phyloP scores from a whole-genome alignment of 1,140 invertebrate species.

The Penaeus japonicus region DNA sequence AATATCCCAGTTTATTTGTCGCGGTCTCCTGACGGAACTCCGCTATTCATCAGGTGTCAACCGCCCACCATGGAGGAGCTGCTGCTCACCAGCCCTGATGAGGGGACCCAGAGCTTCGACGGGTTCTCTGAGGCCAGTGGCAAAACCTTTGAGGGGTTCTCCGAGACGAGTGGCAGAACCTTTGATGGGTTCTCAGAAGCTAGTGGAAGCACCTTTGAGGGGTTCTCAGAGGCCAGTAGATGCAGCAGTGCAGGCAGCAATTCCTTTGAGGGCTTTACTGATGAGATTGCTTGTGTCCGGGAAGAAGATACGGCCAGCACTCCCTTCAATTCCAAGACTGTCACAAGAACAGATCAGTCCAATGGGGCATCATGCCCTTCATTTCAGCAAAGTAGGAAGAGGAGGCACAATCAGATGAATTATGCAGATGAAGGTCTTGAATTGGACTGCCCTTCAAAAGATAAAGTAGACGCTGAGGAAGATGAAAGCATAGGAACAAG shows the following conservation, averaged over 20 bases:
- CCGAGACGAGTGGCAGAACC: neutral
- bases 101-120: constrained; percentile 6
- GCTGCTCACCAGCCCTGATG: neutral
- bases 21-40: neutral
- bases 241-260: neutral
- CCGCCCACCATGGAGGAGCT: constrained; percentile 1
- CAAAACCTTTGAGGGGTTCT: constrained; percentile 37
- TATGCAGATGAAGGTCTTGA: no score
- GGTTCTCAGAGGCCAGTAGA: neutral
- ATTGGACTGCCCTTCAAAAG: no score
- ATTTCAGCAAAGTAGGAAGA: no score
- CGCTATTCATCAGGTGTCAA: constrained; percentile 10
- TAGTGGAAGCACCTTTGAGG: neutral
- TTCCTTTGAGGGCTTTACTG: neutral
- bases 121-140: constrained; percentile 40
- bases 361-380: no score
- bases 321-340: no score
- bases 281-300: neutral
- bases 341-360: no score
- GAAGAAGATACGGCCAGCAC: no score
- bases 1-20: constrained; percentile 24
- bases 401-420: no score
- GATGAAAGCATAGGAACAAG: no score
- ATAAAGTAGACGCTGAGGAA: no score
- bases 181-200: constrained; percentile 15